phyloP scores from a whole-genome alignment of 2,888 invertebrate species.

The Physocephala rufipes region DNA sequence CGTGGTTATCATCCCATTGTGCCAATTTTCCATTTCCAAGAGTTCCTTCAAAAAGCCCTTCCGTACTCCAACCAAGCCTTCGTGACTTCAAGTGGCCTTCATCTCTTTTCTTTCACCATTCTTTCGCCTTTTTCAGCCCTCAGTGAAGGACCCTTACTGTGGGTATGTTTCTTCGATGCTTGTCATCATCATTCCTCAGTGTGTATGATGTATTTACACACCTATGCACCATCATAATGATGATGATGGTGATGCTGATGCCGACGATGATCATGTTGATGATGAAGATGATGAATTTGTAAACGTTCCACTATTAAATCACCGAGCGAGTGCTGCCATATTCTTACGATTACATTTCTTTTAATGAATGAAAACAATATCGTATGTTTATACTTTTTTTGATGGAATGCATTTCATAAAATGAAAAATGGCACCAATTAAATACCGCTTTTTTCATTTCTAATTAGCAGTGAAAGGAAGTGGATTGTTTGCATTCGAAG shows the following conservation, averaged over 20 bases:
- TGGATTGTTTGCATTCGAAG: neutral
- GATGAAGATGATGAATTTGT: too few relatives aligned
- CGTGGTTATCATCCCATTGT: too few relatives aligned
- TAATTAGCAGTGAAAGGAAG: slow-evolving; percentile 10
- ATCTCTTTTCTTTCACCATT: too few relatives aligned
- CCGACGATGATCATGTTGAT: too few relatives aligned
- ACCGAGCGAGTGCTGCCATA: slow-evolving; percentile 22
- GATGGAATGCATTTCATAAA: slow-evolving; percentile 19
- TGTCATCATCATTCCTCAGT: neutral
- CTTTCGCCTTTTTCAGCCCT: too few relatives aligned
- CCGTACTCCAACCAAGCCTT: too few relatives aligned
- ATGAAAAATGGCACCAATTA: slow-evolving; percentile 16
- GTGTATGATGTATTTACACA: neutral
- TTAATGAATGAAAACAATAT: slow-evolving; percentile 11
- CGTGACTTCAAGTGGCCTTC: too few relatives aligned
- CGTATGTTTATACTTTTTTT: neutral
- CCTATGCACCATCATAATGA: slow-evolving; percentile 10
- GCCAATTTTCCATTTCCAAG: too few relatives aligned
- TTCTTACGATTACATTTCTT: slow-evolving; percentile 10
- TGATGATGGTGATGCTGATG: neutral
- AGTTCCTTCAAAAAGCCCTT: too few relatives aligned
- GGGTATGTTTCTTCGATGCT: too few relatives aligned
- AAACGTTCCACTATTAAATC: neutral
- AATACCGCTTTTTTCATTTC: neutral
- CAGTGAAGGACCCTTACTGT: too few relatives aligned